phyloP scores from a whole-genome alignment of 2,113 vertebrate species.

The Bujurquina vittata region DNA sequence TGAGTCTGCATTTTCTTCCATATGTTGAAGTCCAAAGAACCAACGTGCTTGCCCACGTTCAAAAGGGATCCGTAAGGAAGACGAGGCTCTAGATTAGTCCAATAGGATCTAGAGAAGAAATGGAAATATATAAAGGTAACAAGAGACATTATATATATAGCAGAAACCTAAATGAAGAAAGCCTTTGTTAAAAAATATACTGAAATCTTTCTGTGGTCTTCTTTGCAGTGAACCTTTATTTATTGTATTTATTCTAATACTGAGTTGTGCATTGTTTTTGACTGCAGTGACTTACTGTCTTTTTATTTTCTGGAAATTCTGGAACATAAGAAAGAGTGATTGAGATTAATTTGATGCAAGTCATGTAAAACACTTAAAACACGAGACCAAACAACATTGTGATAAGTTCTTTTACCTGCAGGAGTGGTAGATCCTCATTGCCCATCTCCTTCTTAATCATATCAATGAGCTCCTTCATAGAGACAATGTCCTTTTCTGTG shows the following conservation, averaged over 20 bases:
- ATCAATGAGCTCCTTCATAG: slow-evolving; percentile 58
- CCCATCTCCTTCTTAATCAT: slow-evolving; percentile 73
- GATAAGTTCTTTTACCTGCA: slow-evolving; percentile 53
- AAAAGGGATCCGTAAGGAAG: slow-evolving; percentile 57
- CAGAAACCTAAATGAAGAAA: not conserved
- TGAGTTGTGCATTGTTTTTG: not conserved
- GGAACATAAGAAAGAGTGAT: slow-evolving; percentile 13
- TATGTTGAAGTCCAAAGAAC: slow-evolving; percentile 74
- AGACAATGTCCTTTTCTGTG: slow-evolving; percentile 36
- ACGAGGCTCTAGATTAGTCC: slow-evolving; percentile 60
- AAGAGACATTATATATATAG: not conserved
- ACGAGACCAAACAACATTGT: not conserved
- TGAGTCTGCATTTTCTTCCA: slow-evolving; percentile 76
- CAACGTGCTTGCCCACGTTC: slow-evolving; percentile 74
- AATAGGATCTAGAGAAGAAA: slow-evolving; percentile 66
- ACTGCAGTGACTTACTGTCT: slow-evolving; percentile 63
- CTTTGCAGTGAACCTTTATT: not conserved
- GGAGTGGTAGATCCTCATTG: slow-evolving; percentile 69
- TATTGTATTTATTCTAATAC: not conserved
- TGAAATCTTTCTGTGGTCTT: too few species aligned
- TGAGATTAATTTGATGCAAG: not conserved
- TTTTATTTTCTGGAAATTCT: slow-evolving; percentile 79
- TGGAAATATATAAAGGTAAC: not conserved
- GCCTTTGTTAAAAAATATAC: not conserved
- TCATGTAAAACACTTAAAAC: not conserved